Evolutionary conservation across 2,797 vertebrate species (phyloP).

Genomic region (Myotis planiceps): DNA sequence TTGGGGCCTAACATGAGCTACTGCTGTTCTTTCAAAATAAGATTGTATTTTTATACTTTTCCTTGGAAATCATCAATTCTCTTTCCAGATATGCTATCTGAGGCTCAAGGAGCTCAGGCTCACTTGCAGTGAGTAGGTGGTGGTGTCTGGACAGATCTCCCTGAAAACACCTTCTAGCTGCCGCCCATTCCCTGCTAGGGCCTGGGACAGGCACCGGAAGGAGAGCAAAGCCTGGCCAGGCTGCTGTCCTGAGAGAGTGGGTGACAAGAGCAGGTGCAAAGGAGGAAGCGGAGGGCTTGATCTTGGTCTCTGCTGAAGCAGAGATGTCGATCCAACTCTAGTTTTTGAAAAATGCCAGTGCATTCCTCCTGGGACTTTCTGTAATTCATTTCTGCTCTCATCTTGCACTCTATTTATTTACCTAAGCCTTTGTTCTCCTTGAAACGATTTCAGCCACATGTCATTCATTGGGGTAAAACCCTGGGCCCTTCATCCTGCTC

Average conservation of each 20-base stretch:
- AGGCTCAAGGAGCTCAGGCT: neutral
- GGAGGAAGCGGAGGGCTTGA: neutral
- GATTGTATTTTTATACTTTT: neutral
- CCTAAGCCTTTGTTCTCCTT: conserved; percentile 57
- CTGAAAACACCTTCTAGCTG: neutral
- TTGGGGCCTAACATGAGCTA: neutral
- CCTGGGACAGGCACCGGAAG: too few species aligned
- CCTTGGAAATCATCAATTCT: neutral
- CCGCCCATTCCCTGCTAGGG: neutral
- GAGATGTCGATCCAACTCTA: neutral
- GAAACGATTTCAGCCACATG: conserved; percentile 57
- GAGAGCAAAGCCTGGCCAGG: neutral
- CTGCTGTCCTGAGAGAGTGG: neutral
- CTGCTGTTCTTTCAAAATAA: neutral
- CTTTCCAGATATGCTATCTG: neutral
- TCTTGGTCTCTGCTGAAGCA: neutral
- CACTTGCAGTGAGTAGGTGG: neutral
- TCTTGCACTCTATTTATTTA: conserved; percentile 63
- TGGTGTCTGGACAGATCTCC: neutral
- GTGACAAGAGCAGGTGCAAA: neutral
- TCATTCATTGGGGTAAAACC: conserved; percentile 51
- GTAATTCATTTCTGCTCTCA: conserved; percentile 16
- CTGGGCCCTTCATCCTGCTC: conserved; percentile 4
- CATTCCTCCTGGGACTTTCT: conserved; percentile 12
- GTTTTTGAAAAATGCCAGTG: neutral